These are phyloP conservation scores for Acrossocheilus fasciatus DNA, from an alignment of 2,797 vertebrate genomes.

Conservation along the genomic window DNA sequence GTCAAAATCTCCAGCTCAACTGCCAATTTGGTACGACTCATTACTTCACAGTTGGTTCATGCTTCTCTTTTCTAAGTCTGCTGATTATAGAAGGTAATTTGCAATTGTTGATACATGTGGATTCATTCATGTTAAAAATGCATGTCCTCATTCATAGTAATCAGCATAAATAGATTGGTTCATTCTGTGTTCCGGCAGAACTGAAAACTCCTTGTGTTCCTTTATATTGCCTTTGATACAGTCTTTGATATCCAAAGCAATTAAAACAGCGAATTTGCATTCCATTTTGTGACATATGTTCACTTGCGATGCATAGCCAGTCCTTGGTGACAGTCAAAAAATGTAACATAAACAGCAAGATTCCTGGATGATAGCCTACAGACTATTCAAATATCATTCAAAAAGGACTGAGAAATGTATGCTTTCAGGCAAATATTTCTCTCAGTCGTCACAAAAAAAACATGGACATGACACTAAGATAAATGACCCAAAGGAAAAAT, in stretches of 20 bases:
- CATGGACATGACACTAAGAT: slow-evolving; percentile 23
- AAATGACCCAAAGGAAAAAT: slow-evolving; percentile 18
- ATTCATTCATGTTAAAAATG: slow-evolving; percentile 42
- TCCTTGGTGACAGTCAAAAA: not conserved
- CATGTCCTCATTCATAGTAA: slow-evolving; percentile 22
- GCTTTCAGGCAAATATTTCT: slow-evolving; percentile 6
- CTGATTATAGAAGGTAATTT: slow-evolving; percentile 36
- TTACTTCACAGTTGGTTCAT: slow-evolving; percentile 35
- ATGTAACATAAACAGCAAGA: not conserved
- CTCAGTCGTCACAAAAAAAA: slow-evolving; percentile 4
- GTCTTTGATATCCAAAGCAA: not conserved
- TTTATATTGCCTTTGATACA: not conserved
- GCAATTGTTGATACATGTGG: slow-evolving; percentile 43
- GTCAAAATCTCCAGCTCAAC: slow-evolving; percentile 32
- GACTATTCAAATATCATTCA: not conserved
- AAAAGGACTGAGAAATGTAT: not conserved
- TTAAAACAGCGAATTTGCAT: slow-evolving; percentile 11
- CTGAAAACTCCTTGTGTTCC: not conserved
- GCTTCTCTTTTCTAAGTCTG: slow-evolving; percentile 28
- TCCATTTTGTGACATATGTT: not conserved
- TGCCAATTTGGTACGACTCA: slow-evolving; percentile 25
- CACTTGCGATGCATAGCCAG: not conserved
- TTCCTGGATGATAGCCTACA: not conserved
- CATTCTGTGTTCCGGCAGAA: not conserved
- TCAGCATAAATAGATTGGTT: slow-evolving; percentile 36